phyloP scores from a whole-genome alignment of 92 coral and sea anemone species.

The Heteractis magnifica region DNA sequence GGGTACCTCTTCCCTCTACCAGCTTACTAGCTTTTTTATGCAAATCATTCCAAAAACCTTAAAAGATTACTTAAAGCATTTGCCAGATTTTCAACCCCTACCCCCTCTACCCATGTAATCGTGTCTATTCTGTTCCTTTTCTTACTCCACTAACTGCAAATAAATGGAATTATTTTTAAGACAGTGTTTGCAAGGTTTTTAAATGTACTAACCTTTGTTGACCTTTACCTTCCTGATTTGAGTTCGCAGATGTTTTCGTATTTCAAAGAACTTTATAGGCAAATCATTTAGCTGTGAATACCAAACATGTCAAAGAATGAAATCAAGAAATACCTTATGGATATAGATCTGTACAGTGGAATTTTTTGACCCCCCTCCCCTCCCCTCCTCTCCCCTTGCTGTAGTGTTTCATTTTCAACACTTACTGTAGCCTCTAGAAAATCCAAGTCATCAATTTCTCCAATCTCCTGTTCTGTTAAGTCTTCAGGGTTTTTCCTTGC shows the following conservation, averaged over 20 bases:
- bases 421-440: conserved; percentile 80
- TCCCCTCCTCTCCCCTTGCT: background rate
- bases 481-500: conserved; percentile 38
- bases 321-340: too few species aligned
- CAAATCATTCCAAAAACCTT: too few species aligned
- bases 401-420: background rate
- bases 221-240: conserved; percentile 82
- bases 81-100: too few species aligned
- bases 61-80: too few species aligned
- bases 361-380: background rate
- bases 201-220: conserved; percentile 58
- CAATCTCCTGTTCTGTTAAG: conserved; percentile 71
- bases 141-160: background rate
- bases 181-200: background rate
- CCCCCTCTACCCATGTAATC: too few species aligned
- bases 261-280: conserved; percentile 82
- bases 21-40: too few species aligned
- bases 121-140: too few species aligned
- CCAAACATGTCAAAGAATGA: background rate
- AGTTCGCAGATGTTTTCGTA: conserved; percentile 75
- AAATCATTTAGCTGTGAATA: conserved; percentile 76
- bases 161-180: background rate
- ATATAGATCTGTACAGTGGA: background rate
- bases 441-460: conserved; percentile 83
- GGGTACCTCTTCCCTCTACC: too few species aligned